Conservation (phyloP, 2,113 vertebrate species). For the Centropus unirufus region DNA sequence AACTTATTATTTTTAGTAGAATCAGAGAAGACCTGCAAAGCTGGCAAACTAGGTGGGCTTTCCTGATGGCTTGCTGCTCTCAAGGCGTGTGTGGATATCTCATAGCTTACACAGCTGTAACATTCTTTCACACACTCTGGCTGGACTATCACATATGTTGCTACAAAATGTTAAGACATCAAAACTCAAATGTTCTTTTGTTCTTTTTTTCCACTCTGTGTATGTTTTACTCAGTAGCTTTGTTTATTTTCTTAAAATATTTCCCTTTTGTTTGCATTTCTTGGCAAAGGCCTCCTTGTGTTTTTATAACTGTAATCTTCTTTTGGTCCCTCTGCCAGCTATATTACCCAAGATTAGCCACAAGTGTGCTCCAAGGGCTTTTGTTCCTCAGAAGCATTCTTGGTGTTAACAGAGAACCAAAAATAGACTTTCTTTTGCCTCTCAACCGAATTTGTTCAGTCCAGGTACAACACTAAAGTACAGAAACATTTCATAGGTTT, state of each 20-base stretch:
- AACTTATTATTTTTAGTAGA: constrained; percentile 60
- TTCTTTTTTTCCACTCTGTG: constrained; percentile 68
- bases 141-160: constrained; percentile 58
- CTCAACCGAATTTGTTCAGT: neutral
- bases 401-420: neutral
- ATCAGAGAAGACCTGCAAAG: constrained; percentile 52
- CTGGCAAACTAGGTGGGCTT: constrained; percentile 58
- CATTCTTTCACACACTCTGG: constrained; percentile 39
- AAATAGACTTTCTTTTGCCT: constrained; percentile 28
- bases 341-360: constrained; percentile 33
- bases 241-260: constrained; percentile 81
- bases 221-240: constrained; percentile 79
- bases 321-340: constrained; percentile 54
- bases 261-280: constrained; percentile 79
- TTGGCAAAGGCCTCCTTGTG: constrained; percentile 58
- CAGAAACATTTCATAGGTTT: neutral
- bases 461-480: neutral
- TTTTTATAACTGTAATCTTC: constrained; percentile 70
- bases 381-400: neutral
- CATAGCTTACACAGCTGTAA: constrained; percentile 76
- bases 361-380: constrained; percentile 31
- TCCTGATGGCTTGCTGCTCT: constrained; percentile 34
- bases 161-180: constrained; percentile 75
- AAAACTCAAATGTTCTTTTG: constrained; percentile 79
- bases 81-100: constrained; percentile 39